phyloP scores from a whole-genome alignment of 1,140 invertebrate genomes.

The Achatina immaculata region DNA sequence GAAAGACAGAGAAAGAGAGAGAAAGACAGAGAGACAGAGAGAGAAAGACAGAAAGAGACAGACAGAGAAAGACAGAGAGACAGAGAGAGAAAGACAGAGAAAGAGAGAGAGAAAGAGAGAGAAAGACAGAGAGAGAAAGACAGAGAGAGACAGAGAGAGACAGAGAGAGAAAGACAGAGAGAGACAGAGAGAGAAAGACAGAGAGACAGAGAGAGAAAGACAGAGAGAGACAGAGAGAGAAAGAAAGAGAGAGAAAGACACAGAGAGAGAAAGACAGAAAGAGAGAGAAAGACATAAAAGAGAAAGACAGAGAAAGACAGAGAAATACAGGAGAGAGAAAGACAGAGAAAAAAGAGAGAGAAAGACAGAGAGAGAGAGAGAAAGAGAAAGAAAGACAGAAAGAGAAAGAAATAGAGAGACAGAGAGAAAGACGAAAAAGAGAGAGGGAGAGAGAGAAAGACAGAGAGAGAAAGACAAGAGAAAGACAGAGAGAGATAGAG shows the following conservation, averaged over 20 bases:
- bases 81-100: neutral
- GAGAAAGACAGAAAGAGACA: conserved; percentile 19
- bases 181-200: neutral
- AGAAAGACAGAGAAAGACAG: conserved; percentile 6
- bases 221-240: conserved; percentile 29
- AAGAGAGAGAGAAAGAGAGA: conserved; percentile 15
- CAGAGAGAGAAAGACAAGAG: neutral
- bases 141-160: neutral
- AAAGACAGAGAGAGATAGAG: conserved; percentile 13
- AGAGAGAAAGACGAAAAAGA: neutral
- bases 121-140: conserved; percentile 23
- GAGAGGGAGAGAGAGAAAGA: neutral
- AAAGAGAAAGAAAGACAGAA: neutral
- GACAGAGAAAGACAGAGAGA: conserved; percentile 17
- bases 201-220: conserved; percentile 23
- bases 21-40: conserved; percentile 27
- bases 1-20: conserved; percentile 2
- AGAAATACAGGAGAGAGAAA: conserved; percentile 25
- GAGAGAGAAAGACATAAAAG: neutral
- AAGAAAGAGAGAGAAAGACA: conserved; percentile 7
- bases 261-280: neutral
- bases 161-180: neutral
- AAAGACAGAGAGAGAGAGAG: neutral
- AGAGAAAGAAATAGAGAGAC: conserved; percentile 12
- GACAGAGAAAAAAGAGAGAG: conserved; percentile 22